phyloP scores from a whole-genome alignment of 2,797 vertebrate species.

The Gila robusta region DNA sequence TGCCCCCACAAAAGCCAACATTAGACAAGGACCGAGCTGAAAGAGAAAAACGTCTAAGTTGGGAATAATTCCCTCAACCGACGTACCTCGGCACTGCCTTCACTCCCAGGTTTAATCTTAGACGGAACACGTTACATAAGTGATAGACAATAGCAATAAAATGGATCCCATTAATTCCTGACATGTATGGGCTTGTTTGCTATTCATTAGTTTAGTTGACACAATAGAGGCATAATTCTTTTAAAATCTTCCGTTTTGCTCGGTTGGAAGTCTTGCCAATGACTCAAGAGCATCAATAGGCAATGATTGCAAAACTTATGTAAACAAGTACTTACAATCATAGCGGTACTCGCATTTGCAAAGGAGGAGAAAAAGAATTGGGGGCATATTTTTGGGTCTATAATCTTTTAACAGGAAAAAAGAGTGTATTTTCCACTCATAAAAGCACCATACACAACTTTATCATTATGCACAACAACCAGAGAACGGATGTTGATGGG shows the following conservation, averaged over 20 bases:
- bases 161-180: slow-evolving; percentile 55
- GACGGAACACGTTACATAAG: slow-evolving; percentile 47
- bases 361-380: slow-evolving; percentile 42
- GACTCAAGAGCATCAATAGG: slow-evolving; percentile 64
- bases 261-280: slow-evolving; percentile 48
- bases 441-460: not conserved
- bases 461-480: not conserved
- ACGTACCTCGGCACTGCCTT: slow-evolving; percentile 32
- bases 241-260: slow-evolving; percentile 58
- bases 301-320: slow-evolving; percentile 65
- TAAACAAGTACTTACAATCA: slow-evolving; percentile 64
- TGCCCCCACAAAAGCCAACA: slow-evolving; percentile 78
- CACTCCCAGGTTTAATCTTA: slow-evolving; percentile 50
- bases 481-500: not conserved
- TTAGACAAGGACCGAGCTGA: slow-evolving; percentile 52
- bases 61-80: slow-evolving; percentile 37
- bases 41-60: slow-evolving; percentile 29
- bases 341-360: slow-evolving; percentile 45
- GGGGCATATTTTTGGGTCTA: slow-evolving; percentile 27
- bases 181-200: slow-evolving; percentile 52
- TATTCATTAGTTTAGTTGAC: slow-evolving; percentile 61
- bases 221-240: slow-evolving; percentile 65
- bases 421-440: not conserved
- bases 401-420: not conserved
- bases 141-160: slow-evolving; percentile 47